Evolutionary conservation across 1,140 invertebrate genomes (phyloP), one percentile per base, ranked within the genome.

Genomic region (Dendroctonus valens): DNA sequence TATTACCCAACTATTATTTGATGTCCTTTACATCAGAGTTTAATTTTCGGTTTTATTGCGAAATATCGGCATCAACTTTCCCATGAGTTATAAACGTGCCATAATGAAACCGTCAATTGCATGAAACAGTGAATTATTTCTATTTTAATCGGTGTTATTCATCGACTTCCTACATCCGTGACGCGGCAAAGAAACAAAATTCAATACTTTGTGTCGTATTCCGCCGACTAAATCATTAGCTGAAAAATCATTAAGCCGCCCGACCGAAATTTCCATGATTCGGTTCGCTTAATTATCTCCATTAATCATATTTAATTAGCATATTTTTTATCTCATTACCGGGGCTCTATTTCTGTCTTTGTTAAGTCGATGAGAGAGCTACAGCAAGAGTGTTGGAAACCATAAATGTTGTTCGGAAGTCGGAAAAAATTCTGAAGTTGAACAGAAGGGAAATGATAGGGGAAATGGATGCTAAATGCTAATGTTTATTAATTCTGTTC

Each of bases 291-390:
- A 67, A 67, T 67, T 67, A 67, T 67, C 65, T 65, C 48, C 65
- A 67, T 67, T 67, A 67, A 67, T 67, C 65, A 67, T 67, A 60
- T 67, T 67, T 67, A 67, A 67, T 67, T 67, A 67, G 58, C 57
- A 60, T 67, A 65, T 65, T 64, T 57, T 64, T 64, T 64, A 55
- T 64, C 53, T 64, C 53, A 55, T 64, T 55, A 54, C 37, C 37
- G 40, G 41, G 12, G 11, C 44, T 59, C 59, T 9, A 39, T 44
- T 48, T 38, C 61, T 48, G 44, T 11, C 62, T 64, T 48, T 8
- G 42, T 64, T 55, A 12, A 7, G 14, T 12, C 8, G 12, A 46
- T 46, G 8, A 46, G 42, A 46, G 42, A 26, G 26, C 26, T 26
- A 46, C 42, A 11, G 8, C 12, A 11, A 4, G 42, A 46, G 42